Evolutionary conservation across 2,797 vertebrate species (phyloP), one percentile per base, ranked within the genome.

Genomic region (Enteromius radiatus): DNA sequence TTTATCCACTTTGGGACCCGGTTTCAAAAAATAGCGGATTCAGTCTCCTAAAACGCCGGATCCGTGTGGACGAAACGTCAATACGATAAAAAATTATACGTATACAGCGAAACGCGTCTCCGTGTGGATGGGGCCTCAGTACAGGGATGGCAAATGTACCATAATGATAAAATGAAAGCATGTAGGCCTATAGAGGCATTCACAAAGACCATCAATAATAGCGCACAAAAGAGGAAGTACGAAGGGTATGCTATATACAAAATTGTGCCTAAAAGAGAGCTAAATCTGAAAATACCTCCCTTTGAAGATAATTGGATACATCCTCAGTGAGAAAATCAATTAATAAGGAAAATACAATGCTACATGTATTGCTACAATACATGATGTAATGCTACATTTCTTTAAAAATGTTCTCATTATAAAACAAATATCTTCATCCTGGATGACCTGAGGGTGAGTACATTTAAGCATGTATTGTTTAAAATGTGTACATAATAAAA

Each of bases 81-180:
- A n/a, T n/a, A n/a, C n/a, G n/a, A n/a, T n/a, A n/a, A n/a, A n/a
- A n/a, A n/a, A n/a, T n/a, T n/a, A n/a, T n/a, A n/a, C n/a, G n/a
- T n/a, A n/a, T n/a, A n/a, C n/a, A n/a, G n/a, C n/a, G n/a, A n/a
- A n/a, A n/a, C n/a, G n/a, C n/a, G n/a, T n/a, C n/a, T n/a, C n/a
- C n/a, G n/a, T n/a, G n/a, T n/a, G n/a, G n/a, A n/a, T n/a, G n/a
- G n/a, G n/a, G n/a, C n/a, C 26, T 83, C 52, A 81, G 61, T 47
- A 43, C 52, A 83, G 52, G 4, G 36, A 59, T 41, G 26, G 76
- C 15, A 69, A 56, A 63, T 41, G 31, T 26, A 64, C 67, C 9
- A 52, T 23, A 56, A 33, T 11, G 12, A 47, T 54, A 43, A 65
- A 77, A 49, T 52, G 33, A 81, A 4, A 41, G 59, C 31, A 38